Percentiles rank a stretch among this genome's conserved stretches.
phyloP scores from a whole-genome alignment of 2,888 invertebrate species.

The Drosophila lutescens region DNA sequence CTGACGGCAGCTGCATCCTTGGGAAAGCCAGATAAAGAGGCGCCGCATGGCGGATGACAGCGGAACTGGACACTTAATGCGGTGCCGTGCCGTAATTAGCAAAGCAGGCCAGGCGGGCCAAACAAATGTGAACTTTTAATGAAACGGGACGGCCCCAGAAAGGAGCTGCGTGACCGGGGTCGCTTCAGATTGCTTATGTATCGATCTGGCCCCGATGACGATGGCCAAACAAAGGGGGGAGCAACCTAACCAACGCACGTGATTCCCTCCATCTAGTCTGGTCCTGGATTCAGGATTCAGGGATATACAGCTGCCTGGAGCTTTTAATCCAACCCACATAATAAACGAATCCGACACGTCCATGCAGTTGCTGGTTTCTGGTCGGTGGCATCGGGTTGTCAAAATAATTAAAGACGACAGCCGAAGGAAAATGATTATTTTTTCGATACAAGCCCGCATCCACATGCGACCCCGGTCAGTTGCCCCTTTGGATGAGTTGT shows the following conservation, averaged over 20 bases:
- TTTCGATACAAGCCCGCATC: conserved; percentile 31
- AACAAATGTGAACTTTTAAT: conserved; percentile 48
- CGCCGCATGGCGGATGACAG: conserved; percentile 20
- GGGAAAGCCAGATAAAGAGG: not conserved
- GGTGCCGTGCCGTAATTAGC: conserved; percentile 35
- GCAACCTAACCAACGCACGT: conserved; percentile 13
- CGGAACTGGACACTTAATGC: conserved; percentile 29
- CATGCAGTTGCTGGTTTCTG: conserved; percentile 34
- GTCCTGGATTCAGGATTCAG: not conserved
- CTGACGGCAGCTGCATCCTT: conserved; percentile 15
- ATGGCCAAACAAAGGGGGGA: conserved; percentile 2
- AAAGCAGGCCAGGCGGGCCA: conserved; percentile 21
- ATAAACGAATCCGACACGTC: conserved; percentile 53
- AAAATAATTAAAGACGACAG: conserved; percentile 49
- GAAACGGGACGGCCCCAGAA: conserved; percentile 20
- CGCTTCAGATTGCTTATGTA: conserved; percentile 19
- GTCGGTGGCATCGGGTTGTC: conserved; percentile 25
- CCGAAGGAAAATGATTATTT: conserved; percentile 44
- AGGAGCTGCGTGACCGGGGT: conserved; percentile 20
- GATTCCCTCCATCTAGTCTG: conserved; percentile 30
- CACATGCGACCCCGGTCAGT: conserved; percentile 2
- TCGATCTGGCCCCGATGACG: conserved; percentile 22
- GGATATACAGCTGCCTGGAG: conserved; percentile 25
- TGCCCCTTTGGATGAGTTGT: conserved; percentile 1
- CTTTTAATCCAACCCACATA: conserved; percentile 57